Conservation (phyloP, 23 tunicate species). For the Ascidia mentula region DNA sequence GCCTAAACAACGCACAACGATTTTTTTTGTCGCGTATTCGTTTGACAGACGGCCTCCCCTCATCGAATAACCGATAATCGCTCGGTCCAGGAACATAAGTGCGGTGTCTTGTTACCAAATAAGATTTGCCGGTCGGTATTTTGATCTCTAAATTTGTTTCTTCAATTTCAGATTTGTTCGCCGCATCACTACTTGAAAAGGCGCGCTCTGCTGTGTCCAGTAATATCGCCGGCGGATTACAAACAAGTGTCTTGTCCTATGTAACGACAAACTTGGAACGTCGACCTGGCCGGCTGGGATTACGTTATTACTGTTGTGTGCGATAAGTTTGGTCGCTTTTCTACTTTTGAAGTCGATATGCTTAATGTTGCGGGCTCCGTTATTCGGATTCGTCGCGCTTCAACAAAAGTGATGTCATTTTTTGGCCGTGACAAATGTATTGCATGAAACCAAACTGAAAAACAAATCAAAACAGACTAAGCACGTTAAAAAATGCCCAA, state of each 20-base stretch:
- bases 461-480: background rate
- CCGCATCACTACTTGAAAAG: background rate
- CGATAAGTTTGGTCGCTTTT: background rate
- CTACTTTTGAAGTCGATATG: conserved; percentile 7
- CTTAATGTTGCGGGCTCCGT: background rate
- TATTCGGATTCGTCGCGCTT: background rate
- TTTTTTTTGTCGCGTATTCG: too few species aligned
- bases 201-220: background rate
- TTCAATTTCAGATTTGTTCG: background rate
- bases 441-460: background rate
- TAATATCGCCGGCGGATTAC: conserved; percentile 9
- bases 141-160: background rate
- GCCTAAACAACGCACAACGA: too few species aligned
- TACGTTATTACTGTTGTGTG: background rate
- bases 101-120: background rate
- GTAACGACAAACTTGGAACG: background rate
- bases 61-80: too few species aligned
- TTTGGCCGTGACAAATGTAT: background rate
- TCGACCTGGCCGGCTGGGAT: background rate
- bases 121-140: background rate
- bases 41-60: too few species aligned
- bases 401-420: background rate
- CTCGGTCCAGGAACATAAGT: conserved; percentile 2
- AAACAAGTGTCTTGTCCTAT: background rate
- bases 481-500: too few species aligned